A percentile compares a stretch with the other conserved stretches of the same genome.
phyloP scores from a whole-genome alignment of 2,888 invertebrate genomes.

The Nymphalis urticae region DNA sequence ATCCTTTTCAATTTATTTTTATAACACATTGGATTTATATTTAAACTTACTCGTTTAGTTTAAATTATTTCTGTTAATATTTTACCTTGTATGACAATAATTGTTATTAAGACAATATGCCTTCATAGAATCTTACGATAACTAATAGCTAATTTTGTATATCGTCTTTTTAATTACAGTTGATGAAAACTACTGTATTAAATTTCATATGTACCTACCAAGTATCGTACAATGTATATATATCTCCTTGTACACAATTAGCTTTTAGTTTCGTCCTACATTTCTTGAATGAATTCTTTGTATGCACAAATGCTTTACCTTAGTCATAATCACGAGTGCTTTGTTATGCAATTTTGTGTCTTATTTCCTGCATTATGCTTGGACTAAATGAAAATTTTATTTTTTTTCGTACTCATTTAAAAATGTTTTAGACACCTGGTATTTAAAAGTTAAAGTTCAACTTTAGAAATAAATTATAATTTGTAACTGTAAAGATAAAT shows the following conservation, averaged over 20 bases:
- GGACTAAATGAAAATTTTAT: neutral
- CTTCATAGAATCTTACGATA: too few relatives aligned
- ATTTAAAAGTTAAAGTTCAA: neutral
- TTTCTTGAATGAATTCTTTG: conserved; percentile 11
- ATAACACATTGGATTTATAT: too few relatives aligned
- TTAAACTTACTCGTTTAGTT: neutral
- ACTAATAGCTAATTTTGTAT: neutral
- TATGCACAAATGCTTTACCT: neutral
- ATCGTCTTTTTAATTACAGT: neutral
- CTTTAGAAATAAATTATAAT: neutral
- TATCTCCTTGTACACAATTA: neutral
- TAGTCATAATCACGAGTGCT: neutral
- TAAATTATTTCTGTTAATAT: neutral
- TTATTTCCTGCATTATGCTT: neutral
- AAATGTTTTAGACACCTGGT: neutral
- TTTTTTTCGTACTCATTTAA: neutral
- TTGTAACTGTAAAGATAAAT: conserved; percentile 4
- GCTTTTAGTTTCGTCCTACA: neutral
- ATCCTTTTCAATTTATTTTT: too few relatives aligned
- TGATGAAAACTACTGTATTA: too few relatives aligned
- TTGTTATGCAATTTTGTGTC: conserved; percentile 1
- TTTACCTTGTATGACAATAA: neutral
- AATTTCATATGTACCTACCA: too few relatives aligned
- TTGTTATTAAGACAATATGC: too few relatives aligned
- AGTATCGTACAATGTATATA: too few relatives aligned